Evolutionary conservation across 1,140 invertebrate genomes (phyloP).

Genomic region (Drusus annulatus): DNA sequence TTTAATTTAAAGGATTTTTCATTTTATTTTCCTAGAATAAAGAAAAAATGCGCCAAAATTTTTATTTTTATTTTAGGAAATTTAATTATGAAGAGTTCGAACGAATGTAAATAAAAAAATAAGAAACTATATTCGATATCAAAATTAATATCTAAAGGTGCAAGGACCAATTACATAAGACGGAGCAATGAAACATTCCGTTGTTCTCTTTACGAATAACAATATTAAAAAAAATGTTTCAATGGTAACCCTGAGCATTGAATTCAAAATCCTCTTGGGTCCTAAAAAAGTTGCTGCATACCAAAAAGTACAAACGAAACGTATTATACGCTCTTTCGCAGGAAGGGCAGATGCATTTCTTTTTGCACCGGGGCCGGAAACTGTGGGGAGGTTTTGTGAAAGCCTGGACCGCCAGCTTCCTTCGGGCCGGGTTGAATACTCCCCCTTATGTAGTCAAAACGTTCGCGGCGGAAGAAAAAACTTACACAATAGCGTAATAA

Average conservation of each 20-base stretch:
- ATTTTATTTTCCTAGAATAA: too few species aligned
- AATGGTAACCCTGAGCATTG: not conserved
- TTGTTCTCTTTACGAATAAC: not conserved
- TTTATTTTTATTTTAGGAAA: too few species aligned
- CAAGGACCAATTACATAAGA: too few species aligned
- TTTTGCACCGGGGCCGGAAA: not conserved
- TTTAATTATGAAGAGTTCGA: too few species aligned
- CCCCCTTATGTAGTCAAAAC: slow-evolving; percentile 16
- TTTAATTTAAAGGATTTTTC: too few species aligned
- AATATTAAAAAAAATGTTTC: slow-evolving; percentile 9
- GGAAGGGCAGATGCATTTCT: not conserved
- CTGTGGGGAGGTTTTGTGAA: not conserved
- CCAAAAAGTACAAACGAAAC: not conserved
- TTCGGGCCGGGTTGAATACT: not conserved
- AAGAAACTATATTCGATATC: too few species aligned
- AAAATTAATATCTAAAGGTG: too few species aligned
- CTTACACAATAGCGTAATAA: slow-evolving; percentile 49
- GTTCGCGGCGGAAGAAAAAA: slow-evolving; percentile 39
- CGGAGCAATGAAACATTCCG: too few species aligned
- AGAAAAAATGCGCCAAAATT: too few species aligned
- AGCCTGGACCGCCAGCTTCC: not conserved
- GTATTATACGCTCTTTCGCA: too few species aligned
- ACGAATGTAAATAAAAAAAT: too few species aligned
- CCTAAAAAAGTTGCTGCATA: not conserved
- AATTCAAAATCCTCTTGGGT: not conserved